phyloP scores from a whole-genome alignment of 2,888 invertebrate genomes.

The Oligia latruncula region DNA sequence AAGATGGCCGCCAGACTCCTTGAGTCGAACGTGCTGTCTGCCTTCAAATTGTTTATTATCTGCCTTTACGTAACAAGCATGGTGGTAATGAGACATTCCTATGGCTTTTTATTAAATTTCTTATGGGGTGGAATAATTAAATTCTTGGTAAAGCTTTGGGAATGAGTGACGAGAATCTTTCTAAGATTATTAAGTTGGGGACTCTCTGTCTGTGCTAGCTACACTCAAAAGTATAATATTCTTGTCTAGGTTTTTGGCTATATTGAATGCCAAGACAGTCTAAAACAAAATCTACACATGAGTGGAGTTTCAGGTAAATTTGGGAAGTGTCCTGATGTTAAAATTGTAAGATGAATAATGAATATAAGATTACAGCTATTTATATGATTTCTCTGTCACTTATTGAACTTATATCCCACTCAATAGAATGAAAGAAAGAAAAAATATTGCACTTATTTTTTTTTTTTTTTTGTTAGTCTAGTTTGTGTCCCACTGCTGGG shows the following conservation, averaged over 20 bases:
- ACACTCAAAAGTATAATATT: neutral
- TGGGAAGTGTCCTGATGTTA: neutral
- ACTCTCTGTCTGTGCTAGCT: neutral
- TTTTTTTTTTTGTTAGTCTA: too few relatives aligned
- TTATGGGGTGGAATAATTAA: constrained; percentile 51
- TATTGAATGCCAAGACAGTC: neutral
- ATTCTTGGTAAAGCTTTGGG: constrained; percentile 41
- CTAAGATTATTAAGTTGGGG: neutral
- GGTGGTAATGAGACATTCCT: constrained; percentile 62
- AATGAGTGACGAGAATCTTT: constrained; percentile 14
- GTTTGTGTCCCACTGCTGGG: too few relatives aligned
- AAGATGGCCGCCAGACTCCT: constrained; percentile 60
- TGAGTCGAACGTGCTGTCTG: constrained; percentile 60
- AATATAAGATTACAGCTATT: too few relatives aligned
- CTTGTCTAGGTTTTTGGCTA: neutral
- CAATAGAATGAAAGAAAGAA: too few relatives aligned
- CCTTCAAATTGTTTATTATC: constrained; percentile 60
- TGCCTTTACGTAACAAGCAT: constrained; percentile 36
- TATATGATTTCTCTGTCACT: neutral
- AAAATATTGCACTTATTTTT: too few relatives aligned
- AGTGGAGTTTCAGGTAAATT: neutral
- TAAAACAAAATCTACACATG: too few relatives aligned
- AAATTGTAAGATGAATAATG: too few relatives aligned
- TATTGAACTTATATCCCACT: too few relatives aligned
- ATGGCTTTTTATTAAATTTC: constrained; percentile 56